Percentiles rank a stretch among this genome's conserved stretches.
Evolutionary conservation across 2,113 vertebrate species (phyloP).

Genomic region (Suncus etruscus): DNA sequence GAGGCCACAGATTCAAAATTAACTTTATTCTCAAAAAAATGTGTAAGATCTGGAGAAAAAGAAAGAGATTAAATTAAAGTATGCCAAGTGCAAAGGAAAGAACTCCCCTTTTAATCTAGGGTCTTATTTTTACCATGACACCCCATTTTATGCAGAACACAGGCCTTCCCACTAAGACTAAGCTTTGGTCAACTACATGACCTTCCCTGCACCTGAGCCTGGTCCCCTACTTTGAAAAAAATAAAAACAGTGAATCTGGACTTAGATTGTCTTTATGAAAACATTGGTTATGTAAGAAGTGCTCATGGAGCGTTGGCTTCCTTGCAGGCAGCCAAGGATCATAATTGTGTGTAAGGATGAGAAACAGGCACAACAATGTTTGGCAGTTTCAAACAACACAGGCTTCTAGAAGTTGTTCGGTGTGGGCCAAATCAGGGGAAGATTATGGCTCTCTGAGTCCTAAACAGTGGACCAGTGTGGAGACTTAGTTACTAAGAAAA

Average conservation of each 20-base stretch:
- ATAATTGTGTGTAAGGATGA: not conserved
- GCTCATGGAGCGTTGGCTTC: not conserved
- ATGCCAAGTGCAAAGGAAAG: not conserved
- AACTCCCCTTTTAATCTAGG: not conserved
- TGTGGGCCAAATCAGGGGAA: not conserved
- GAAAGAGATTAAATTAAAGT: not conserved
- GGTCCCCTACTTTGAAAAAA: not conserved
- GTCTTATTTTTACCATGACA: not conserved
- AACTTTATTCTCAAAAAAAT: fast-evolving
- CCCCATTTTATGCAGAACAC: not conserved
- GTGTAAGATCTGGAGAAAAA: not conserved
- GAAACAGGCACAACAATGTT: not conserved
- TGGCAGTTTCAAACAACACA: not conserved
- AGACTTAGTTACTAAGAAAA: not conserved
- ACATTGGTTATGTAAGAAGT: not conserved
- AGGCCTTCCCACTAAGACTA: not conserved
- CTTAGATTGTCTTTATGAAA: not conserved
- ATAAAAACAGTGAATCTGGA: not conserved
- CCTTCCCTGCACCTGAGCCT: not conserved
- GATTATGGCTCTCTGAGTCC: not conserved
- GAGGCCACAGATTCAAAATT: not conserved
- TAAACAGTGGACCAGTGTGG: not conserved
- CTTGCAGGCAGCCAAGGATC: not conserved
- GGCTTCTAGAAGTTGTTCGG: not conserved
- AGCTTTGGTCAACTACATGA: not conserved